Base-by-base conservation (phyloP, 2,113 vertebrate genomes). In the Apaloderma vittatum region DNA sequence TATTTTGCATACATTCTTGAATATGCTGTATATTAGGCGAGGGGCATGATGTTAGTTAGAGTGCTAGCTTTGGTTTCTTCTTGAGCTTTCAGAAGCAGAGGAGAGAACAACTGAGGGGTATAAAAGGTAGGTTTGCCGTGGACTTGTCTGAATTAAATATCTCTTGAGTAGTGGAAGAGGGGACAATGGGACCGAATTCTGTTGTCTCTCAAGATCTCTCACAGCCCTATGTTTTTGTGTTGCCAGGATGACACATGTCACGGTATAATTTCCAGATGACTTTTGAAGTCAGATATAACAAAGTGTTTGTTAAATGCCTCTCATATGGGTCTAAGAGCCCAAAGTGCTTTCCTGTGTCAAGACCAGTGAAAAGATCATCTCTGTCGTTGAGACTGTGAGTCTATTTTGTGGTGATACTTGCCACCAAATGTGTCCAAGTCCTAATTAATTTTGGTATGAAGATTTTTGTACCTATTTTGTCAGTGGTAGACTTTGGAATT, bases 241-340 rank as follows among this genome's bases (percentile, higher is more conserved):
- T 75, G 48, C 34, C 40, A 78, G 45, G 32, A 88, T 92, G 83
- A 94, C 83, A 94, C 75, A 71, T 86, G 52, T 26, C 62, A 54
- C 55, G 40, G 34, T 71, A 58, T 80, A 90, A 90, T 86, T 96
- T 95, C 85, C 92, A 95, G 85, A 93, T 96, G 90, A 63, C 85
- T 90, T 94, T 96, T 92, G 78, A 95, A 93, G 78, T 73, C 88
- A 59, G 18, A 54, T 82, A 55, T 68, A 88, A 40, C 58, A 29
- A 70, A 93, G 49, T 57, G 14, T 86, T 93, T 88, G 36, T 58
- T 93, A 51, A 86, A 94, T 80, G 43, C 7, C 37, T 93, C 51
- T 88, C 51, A 7, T 24, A 46, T 36, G 78, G 36, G 15, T 54
- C 45, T 8, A 27, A 70, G 71, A 66, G 22, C 27, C 14, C 74